Percentiles rank a stretch among this genome's conserved stretches.
Evolutionary conservation across 2,797 vertebrate genomes (phyloP).

Genomic region (Scomberomorus guttatus): DNA sequence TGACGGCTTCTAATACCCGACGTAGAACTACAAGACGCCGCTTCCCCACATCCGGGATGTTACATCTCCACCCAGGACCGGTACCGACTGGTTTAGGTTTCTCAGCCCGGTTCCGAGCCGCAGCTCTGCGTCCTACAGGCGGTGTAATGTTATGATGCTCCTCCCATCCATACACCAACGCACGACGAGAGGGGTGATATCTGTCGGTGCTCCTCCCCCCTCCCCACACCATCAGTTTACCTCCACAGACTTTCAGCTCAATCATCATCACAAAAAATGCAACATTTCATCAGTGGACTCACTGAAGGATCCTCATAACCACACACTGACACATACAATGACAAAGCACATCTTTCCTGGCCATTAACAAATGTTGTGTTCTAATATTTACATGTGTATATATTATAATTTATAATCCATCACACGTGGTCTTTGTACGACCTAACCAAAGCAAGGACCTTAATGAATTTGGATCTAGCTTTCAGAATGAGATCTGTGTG

Average conservation of each 20-base stretch:
- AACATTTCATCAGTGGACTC: conserved; percentile 18
- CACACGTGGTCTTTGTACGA: not conserved
- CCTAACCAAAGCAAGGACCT: not conserved
- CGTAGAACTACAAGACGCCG: conserved; percentile 43
- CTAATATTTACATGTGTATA: too few relatives aligned
- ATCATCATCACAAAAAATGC: conserved; percentile 10
- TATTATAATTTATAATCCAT: not conserved
- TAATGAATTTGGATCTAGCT: not conserved
- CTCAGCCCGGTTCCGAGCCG: conserved; percentile 55
- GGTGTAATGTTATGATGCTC: conserved; percentile 50
- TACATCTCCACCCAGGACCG: conserved; percentile 33
- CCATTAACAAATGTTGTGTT: too few relatives aligned
- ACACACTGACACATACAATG: not conserved
- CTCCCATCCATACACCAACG: conserved; percentile 45
- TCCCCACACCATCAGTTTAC: conserved; percentile 18
- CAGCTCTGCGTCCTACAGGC: conserved; percentile 62
- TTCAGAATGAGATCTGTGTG: not conserved
- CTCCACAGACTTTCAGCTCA: conserved; percentile 9
- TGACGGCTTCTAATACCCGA: conserved; percentile 43
- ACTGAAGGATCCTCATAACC: not conserved
- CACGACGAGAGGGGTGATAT: conserved; percentile 7
- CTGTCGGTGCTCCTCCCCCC: not conserved
- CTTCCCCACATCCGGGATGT: conserved; percentile 58
- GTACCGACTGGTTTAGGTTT: conserved; percentile 37
- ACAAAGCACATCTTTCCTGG: conserved; percentile 5